Percentiles rank a stretch among this genome's conserved stretches.
Evolutionary conservation across 2,888 invertebrate genomes (phyloP).

Genomic region (Aphelenchoides bicaudatus): DNA sequence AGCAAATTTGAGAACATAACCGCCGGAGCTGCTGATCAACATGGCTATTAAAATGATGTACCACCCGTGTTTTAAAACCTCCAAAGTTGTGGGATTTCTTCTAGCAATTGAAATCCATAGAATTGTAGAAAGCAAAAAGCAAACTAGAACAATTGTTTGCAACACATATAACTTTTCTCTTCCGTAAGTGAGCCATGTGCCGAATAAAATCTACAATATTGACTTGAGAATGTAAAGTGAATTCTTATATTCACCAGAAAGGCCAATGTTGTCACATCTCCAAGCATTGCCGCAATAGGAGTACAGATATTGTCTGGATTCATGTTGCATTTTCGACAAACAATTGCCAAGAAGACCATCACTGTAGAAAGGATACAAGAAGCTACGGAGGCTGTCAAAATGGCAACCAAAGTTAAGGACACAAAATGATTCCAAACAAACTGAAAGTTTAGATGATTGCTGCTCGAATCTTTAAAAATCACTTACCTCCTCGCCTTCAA

Average conservation of each 20-base stretch:
- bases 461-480: not conserved
- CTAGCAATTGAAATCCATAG: constrained; percentile 27
- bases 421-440: constrained; percentile 21
- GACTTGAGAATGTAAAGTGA: not conserved
- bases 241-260: constrained; percentile 66
- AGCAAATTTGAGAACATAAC: constrained; percentile 46
- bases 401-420: constrained; percentile 43
- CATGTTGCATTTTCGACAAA: constrained; percentile 64
- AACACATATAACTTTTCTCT: constrained; percentile 17
- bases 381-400: constrained; percentile 44
- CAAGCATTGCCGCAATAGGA: constrained; percentile 84
- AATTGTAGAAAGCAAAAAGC: constrained; percentile 60
- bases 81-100: constrained; percentile 20
- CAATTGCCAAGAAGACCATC: constrained; percentile 34
- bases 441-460: constrained; percentile 4
- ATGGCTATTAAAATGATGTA: constrained; percentile 26
- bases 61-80: constrained; percentile 31
- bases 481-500: constrained; percentile 23
- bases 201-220: constrained; percentile 28
- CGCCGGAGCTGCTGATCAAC: constrained; percentile 36
- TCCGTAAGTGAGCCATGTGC: constrained; percentile 20
- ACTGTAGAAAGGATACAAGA: constrained; percentile 39
- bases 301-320: constrained; percentile 91
- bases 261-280: constrained; percentile 81
- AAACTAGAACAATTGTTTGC: constrained; percentile 16